A percentile compares a stretch with the other conserved stretches of the same genome.
These are phyloP conservation scores for Heliothis virescens DNA, from an alignment of 1,140 invertebrate species.

Conservation along the genomic window DNA sequence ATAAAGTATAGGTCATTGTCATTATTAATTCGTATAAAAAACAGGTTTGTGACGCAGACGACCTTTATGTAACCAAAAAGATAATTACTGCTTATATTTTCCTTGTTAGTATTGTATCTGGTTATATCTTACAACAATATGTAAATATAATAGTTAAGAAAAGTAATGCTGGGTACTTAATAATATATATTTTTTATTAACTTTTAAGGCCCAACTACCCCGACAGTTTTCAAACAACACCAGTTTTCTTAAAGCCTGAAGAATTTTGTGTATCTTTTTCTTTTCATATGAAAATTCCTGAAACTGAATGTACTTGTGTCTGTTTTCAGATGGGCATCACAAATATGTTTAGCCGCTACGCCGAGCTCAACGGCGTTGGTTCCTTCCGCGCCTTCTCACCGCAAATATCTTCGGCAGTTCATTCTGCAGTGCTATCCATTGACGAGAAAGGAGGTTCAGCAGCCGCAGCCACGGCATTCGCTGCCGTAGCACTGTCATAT, in stretches of 20 bases:
- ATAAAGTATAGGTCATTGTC: too few species aligned
- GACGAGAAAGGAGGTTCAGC: slow-evolving; percentile 91
- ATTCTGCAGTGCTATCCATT: slow-evolving; percentile 90
- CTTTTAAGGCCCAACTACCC: too few species aligned
- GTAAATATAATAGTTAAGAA: too few species aligned
- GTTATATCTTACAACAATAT: not conserved
- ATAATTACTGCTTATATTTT: not conserved
- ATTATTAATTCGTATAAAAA: not conserved
- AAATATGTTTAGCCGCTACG: slow-evolving; percentile 87
- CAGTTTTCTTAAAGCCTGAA: too few species aligned
- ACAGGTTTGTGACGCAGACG: not conserved
- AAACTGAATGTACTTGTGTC: too few species aligned
- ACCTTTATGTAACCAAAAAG: not conserved
- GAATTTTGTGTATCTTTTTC: too few species aligned
- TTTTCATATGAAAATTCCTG: too few species aligned
- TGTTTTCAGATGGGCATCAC: slow-evolving; percentile 88
- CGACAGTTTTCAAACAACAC: too few species aligned
- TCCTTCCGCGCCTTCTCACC: slow-evolving; percentile 69
- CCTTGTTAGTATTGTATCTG: not conserved
- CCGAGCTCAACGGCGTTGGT: slow-evolving; percentile 86
- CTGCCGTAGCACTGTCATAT: slow-evolving; percentile 88
- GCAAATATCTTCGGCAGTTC: slow-evolving; percentile 88
- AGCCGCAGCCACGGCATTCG: slow-evolving; percentile 88
- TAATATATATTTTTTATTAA: too few species aligned
- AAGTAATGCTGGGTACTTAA: too few species aligned